phyloP scores from a whole-genome alignment of 2,888 invertebrate species.

The Ischnura elegans region DNA sequence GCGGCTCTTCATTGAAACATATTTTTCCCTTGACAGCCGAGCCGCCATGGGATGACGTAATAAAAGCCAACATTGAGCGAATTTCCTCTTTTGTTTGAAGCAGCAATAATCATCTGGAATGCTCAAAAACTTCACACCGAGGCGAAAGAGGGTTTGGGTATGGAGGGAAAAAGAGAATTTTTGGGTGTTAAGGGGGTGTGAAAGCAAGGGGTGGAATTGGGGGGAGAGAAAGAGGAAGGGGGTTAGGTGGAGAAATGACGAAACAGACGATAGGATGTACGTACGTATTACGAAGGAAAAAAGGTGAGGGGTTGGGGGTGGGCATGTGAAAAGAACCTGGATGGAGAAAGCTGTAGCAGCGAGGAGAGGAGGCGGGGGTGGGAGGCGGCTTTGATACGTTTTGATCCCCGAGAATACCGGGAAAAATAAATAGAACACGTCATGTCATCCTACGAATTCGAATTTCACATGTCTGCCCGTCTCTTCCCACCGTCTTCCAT shows the following conservation, averaged over 20 bases:
- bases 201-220: background rate
- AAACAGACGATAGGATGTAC: background rate
- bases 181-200: background rate
- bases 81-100: constrained; percentile 34
- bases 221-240: too few species aligned
- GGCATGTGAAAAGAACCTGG: background rate
- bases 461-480: constrained; percentile 48
- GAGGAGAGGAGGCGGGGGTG: background rate
- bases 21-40: background rate
- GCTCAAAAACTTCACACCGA: constrained; percentile 1
- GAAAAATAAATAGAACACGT: constrained; percentile 61
- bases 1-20: too few species aligned
- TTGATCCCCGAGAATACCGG: constrained; percentile 62
- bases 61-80: constrained; percentile 13
- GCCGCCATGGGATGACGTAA: constrained; percentile 29
- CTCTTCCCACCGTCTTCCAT: background rate
- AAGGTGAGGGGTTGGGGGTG: background rate
- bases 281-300: background rate
- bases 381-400: constrained; percentile 21
- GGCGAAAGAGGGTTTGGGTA: background rate
- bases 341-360: background rate
- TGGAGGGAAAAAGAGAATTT: too few species aligned
- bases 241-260: background rate
- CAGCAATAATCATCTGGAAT: constrained; percentile 34
- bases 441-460: constrained; percentile 63